Evolutionary conservation across 2,888 invertebrate genomes (phyloP), one percentile per base, ranked within the genome.

Genomic region (Caenorhabditis parvicauda): DNA sequence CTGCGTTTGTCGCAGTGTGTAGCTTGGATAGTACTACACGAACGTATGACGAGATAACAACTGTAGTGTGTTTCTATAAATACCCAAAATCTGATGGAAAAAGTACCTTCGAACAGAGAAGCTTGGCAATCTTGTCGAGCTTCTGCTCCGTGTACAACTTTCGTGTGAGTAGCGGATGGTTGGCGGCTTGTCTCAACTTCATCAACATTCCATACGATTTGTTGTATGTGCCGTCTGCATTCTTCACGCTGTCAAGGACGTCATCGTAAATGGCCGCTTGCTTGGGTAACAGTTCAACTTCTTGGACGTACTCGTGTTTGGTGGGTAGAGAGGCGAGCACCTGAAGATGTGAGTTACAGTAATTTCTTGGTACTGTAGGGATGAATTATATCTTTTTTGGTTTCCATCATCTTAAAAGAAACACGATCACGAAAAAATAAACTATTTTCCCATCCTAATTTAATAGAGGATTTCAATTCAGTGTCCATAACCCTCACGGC

Each of bases 161-260:
- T 28, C 93, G 86, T 67, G 90, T 84, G 0, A 96, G 85, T 9
- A 93, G 84, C 0, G 94, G 93, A 83, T 96, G 96, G 84, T 95
- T 95, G 35, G 94, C 91, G 22, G 90, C 85, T 82, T 93, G 94
- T 44, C 72, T 86, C 83, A 96, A 87, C 82, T 92, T 90, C 88
- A 93, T 92, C 88, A 93, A 89, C 85, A 91, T 68, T 12, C 68
- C 67, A 19, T 68, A 68, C 19, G 59, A 63, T 32, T 59, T 47
- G 2, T n/a, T n/a, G n/a, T n/a, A n/a, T n/a, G n/a, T n/a, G n/a
- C 41, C 57, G 1, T 51, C 55, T 21, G 48, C 25, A 1, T 59
- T 59, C n/a, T 52, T 53, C 3, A 52, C 35, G 6, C 27, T 25
- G 32, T 56, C 56, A 1, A 76, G 49, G 12, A 67, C 53, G 19